Base-by-base conservation (phyloP, 2,113 vertebrate genomes). In the Anguilla japonica region DNA sequence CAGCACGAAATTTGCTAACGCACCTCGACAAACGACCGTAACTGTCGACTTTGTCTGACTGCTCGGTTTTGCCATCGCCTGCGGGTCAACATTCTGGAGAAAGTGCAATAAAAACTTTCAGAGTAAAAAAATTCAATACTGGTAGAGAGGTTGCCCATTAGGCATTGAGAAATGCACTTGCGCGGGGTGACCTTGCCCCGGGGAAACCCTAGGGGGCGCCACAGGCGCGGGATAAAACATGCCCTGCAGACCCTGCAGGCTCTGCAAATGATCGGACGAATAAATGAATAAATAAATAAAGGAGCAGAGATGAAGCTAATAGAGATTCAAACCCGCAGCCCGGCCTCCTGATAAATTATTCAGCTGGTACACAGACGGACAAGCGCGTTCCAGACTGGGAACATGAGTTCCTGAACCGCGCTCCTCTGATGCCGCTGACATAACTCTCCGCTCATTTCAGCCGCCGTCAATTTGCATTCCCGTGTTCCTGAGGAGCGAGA, bases 291-390 rank as follows among this genome's bases (percentile, higher is more conserved):
- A 93, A 95, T 94, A 94, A 95, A 94, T 93, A 94, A 93, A 67
- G 95, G 91, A 92, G 94, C 94, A 89, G 34, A 95, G 95, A 95
- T 94, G 94, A 95, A 92, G 90, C 92, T 95, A 95, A 95, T 94
- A 94, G 91, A 94, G 93, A 95, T 95, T 94, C 94, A 94, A 95
- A 93, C 91, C 92, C 93, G 93, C 94, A 94, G 94, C 93, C 91
- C 89, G 93, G 91, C 91, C 92, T 87, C 91, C 93, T 92, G 92
- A 94, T 96, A 94, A 94, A 95, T 96, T 94, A 94, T 95, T 96
- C 94, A 95, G 92, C 90, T 91, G 92, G 92, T 93, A 93, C 93
- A 94, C 91, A 94, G 90, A 90, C 88, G 87, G 90, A 95, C 90
- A 89, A 92, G 89, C 91, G 92, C 91, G 92, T 93, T 93, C 92